Percentiles rank a stretch among this genome's conserved stretches.
These are phyloP conservation scores for Aphelocoma coerulescens DNA, from an alignment of 2,113 vertebrate species.

Conservation along the genomic window DNA sequence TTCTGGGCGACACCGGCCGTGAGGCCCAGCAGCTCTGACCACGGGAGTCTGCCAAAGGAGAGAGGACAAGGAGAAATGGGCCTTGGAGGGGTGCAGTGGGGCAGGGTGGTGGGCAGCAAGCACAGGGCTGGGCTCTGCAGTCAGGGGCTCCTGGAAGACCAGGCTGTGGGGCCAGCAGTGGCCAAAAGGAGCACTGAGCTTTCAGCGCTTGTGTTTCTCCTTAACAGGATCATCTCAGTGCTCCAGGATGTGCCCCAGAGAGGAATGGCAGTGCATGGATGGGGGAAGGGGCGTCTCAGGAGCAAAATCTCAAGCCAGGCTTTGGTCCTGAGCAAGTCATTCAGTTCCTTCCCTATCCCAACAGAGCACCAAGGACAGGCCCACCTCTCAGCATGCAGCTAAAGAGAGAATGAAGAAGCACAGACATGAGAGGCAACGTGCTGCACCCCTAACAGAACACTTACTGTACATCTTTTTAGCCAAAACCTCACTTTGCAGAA, in stretches of 20 bases:
- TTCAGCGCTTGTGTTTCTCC: not conserved
- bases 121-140: fast-evolving
- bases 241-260: not conserved
- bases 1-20: constrained; percentile 83
- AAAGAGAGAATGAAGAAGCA: not conserved
- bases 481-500: not conserved
- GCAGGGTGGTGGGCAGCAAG: not conserved
- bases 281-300: not conserved
- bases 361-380: not conserved
- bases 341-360: not conserved
- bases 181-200: not conserved
- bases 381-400: not conserved
- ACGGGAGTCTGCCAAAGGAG: constrained; percentile 77
- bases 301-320: not conserved
- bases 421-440: not conserved
- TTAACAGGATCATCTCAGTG: not conserved
- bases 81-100: not conserved
- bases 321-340: not conserved
- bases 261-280: not conserved
- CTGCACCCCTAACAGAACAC: not conserved
- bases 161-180: not conserved
- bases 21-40: constrained; percentile 85
- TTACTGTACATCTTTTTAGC: not conserved
- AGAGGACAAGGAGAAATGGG: not conserved
- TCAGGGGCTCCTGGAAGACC: not conserved